Evolutionary conservation across 2,888 invertebrate species (phyloP).

Genomic region (Calameuta pallipes): DNA sequence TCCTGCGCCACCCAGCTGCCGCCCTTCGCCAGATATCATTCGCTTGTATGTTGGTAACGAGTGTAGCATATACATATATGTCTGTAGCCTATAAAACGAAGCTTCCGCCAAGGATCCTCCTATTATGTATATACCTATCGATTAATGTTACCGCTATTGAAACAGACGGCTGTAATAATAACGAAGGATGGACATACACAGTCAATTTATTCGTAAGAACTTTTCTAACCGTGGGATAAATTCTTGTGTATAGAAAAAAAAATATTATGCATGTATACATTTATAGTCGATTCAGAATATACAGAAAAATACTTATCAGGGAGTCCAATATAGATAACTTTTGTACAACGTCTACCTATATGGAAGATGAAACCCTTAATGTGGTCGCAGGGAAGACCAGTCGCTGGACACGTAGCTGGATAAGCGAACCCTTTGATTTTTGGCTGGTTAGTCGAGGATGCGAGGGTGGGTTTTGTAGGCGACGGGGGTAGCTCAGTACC

Average conservation of each 20-base stretch:
- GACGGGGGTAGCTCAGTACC: slow-evolving; percentile 47
- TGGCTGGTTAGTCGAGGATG: slow-evolving; percentile 25
- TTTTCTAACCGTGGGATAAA: background rate
- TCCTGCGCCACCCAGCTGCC: slow-evolving; percentile 61
- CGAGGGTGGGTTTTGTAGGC: slow-evolving; percentile 20
- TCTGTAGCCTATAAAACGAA: slow-evolving; percentile 9
- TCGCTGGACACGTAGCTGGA: background rate
- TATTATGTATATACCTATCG: slow-evolving; percentile 26
- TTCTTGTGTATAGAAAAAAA: background rate
- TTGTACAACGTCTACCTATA: background rate
- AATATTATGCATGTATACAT: no score
- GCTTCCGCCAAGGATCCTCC: slow-evolving; percentile 34
- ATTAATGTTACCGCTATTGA: slow-evolving; percentile 32
- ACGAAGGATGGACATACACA: background rate
- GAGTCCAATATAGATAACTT: background rate
- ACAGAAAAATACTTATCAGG: background rate
- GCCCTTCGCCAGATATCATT: slow-evolving; percentile 52
- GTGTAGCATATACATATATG: background rate
- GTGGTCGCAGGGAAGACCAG: background rate
- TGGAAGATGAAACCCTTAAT: background rate
- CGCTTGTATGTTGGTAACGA: slow-evolving; percentile 17
- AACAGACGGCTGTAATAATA: background rate
- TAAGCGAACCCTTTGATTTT: slow-evolving; percentile 55
- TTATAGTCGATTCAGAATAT: no score
- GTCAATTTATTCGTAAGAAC: background rate